These are phyloP conservation scores for Plotosus lineatus DNA, from an alignment of 2,113 vertebrate genomes.

Conservation along the genomic window DNA sequence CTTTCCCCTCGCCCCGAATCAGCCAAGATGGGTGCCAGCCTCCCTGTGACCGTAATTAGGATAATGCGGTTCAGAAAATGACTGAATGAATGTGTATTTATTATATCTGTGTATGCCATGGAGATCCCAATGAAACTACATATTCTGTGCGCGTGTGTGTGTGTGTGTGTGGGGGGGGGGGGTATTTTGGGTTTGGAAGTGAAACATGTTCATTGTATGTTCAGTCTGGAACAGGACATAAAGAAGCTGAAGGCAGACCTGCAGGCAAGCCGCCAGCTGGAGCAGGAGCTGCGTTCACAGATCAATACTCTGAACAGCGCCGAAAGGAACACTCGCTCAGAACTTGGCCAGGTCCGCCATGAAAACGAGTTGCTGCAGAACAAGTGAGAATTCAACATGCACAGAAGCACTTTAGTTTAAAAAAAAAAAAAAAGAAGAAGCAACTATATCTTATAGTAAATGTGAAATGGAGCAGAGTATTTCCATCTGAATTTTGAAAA, in stretches of 20 bases:
- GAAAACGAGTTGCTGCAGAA: slow-evolving; percentile 97
- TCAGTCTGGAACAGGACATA: slow-evolving; percentile 95
- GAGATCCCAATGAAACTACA: neutral
- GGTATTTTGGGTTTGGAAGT: neutral
- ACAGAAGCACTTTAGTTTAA: neutral
- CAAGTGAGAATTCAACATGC: slow-evolving; percentile 75
- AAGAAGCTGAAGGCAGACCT: slow-evolving; percentile 98
- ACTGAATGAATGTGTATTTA: no score
- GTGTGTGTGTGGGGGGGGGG: no score
- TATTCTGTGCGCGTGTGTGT: neutral
- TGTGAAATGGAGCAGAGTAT: neutral
- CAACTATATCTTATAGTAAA: neutral
- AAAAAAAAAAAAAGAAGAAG: neutral
- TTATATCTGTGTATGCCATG: neutral
- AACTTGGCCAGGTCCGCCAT: slow-evolving; percentile 91
- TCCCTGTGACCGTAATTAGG: no score
- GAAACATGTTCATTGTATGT: neutral
- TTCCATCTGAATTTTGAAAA: neutral
- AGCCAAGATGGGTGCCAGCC: no score
- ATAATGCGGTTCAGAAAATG: no score
- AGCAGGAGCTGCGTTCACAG: slow-evolving; percentile 95
- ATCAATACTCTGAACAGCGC: slow-evolving; percentile 87
- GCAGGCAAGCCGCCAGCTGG: slow-evolving; percentile 92
- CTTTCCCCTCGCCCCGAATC: no score
- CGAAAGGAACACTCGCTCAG: slow-evolving; percentile 87